Base-by-base conservation (phyloP, 1,140 invertebrate genomes). In the Drosophila persimilis region DNA sequence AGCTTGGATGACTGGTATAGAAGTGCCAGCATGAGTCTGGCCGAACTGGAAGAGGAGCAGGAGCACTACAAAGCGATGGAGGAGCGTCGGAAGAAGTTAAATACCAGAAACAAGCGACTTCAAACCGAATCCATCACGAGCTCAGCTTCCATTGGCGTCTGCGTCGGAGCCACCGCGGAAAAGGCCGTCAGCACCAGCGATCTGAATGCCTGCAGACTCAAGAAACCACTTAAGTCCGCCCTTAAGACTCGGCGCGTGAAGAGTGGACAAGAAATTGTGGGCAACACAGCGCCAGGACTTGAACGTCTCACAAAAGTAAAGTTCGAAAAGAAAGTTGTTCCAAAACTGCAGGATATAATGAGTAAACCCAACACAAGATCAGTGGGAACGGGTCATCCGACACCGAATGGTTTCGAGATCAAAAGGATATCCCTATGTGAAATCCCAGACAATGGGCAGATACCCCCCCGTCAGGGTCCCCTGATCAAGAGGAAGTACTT, bases 101-200 rank as follows among this genome's bases (percentile, higher is more conserved):
- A 3, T 5, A 45, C 26, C 9, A n/a, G 43, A 6, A 29, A 56
- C 15, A 56, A 56, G 15, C 22, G 17, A 17, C 13, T 46, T 3
- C 54, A 56, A 56, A 56, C 54, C 22, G 43, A 29, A 29, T 26
- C 45, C 6, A 43, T 29, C 2, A 13, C 54, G 6, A 44, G 22
- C 24, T 15, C 41, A 43, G 44, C 43, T 9, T 45, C 54, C 6
- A 46, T 26, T 46, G 54, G 13, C 17, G 45, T 56, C 1, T 15
- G 31, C 6, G 45, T 56, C 26, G 31, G 43, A 56, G 41, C 41
- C 54, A 56, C 43, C 13, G 45, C 54, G 11, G 24, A 56, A n/a
- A 56, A 20, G 54, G 54, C 54, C 9, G 54, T 56, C 6, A 46
- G 54, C 54, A 56, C 54, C 22, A 46, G 24, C n/a, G 22, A 56